Conservation (phyloP, 2,113 vertebrate genomes). For the Leptodactylus fuscus region DNA sequence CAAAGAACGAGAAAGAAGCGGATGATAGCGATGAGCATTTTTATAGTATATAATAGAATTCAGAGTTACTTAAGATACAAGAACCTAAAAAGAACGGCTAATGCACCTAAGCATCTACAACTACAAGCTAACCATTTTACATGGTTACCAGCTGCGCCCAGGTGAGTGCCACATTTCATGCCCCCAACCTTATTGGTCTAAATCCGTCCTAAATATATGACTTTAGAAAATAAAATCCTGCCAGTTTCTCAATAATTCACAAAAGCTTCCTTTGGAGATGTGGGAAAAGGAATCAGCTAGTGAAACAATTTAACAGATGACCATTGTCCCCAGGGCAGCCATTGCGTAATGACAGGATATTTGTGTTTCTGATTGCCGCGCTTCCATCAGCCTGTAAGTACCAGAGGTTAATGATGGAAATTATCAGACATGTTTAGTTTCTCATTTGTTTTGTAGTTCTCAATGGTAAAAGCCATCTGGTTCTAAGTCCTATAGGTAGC, state of each 20-base stretch:
- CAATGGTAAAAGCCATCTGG: background rate
- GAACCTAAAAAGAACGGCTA: no score
- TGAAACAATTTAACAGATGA: slow-evolving; percentile 35
- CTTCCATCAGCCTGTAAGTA: slow-evolving; percentile 17
- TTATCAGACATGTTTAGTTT: slow-evolving; percentile 29
- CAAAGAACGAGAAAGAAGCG: no score
- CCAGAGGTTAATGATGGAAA: slow-evolving; percentile 37
- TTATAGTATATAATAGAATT: no score
- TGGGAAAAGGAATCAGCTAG: slow-evolving; percentile 11
- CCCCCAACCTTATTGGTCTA: background rate
- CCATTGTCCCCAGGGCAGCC: slow-evolving; percentile 21
- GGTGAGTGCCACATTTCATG: no score
- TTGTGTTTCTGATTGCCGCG: slow-evolving; percentile 34
- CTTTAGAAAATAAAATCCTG: background rate
- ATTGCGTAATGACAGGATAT: slow-evolving; percentile 39
- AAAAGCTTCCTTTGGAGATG: background rate
- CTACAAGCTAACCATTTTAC: no score
- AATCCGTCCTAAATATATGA: background rate
- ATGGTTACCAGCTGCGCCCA: no score
- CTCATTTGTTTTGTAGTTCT: slow-evolving; percentile 8
- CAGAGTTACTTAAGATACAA: no score
- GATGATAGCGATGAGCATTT: no score
- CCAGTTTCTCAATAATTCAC: background rate
- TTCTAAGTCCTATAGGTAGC: slow-evolving; percentile 25
- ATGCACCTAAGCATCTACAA: no score